These are phyloP conservation scores for Mesochorus sp. DNA, from an alignment of 2,888 invertebrate genomes.

Conservation along the genomic window DNA sequence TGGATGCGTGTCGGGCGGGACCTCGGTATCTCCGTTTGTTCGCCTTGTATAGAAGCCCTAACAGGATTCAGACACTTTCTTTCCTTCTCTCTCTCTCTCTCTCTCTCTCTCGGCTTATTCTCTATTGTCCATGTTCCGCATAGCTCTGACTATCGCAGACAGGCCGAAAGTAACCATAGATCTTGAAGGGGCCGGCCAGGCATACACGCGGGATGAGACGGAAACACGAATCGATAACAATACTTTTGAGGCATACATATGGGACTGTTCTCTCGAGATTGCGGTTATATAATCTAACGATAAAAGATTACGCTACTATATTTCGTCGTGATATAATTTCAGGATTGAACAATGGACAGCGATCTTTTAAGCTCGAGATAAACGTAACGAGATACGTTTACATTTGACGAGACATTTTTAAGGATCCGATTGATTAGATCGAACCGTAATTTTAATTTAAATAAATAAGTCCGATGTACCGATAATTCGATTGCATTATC, in stretches of 20 bases:
- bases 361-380: neutral
- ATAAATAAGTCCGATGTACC: no score
- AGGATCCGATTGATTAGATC: no score
- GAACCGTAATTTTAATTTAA: no score
- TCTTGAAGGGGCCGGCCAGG: slow-evolving; percentile 26
- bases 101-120: slow-evolving; percentile 62
- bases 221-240: slow-evolving; percentile 33
- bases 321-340: slow-evolving; percentile 1
- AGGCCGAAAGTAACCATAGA: slow-evolving; percentile 30
- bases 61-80: slow-evolving; percentile 64
- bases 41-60: slow-evolving; percentile 75
- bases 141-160: slow-evolving; percentile 42
- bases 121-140: slow-evolving; percentile 65
- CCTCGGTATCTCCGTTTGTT: slow-evolving; percentile 70
- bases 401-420: no score
- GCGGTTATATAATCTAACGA: slow-evolving; percentile 14
- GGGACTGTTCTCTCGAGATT: neutral
- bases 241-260: neutral
- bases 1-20: slow-evolving; percentile 76
- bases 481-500: neutral
- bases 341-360: neutral
- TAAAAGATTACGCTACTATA: neutral
- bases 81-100: no score
- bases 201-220: slow-evolving; percentile 1
- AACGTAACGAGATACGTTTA: neutral